Conservation (phyloP, 2,113 vertebrate genomes). For the Elachura formosa region DNA sequence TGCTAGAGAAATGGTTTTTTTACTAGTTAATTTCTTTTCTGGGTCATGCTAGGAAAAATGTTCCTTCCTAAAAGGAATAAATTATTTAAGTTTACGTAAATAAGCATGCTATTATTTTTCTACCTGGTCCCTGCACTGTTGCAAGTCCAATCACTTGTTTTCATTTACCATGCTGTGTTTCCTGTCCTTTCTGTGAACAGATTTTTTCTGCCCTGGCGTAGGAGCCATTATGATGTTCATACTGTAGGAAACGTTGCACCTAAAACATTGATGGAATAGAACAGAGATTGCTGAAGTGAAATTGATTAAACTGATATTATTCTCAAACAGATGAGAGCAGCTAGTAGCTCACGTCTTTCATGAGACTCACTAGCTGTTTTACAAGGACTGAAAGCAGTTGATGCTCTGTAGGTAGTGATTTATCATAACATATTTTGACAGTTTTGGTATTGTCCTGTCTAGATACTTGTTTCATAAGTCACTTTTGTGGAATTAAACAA, state of each 20-base stretch:
- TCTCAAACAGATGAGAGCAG: not conserved
- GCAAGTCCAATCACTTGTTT: not conserved
- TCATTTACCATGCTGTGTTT: not conserved
- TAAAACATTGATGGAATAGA: not conserved
- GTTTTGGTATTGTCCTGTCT: not conserved
- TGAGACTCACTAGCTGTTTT: not conserved
- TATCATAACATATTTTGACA: not conserved
- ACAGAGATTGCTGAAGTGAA: not conserved
- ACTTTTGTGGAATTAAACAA: not conserved
- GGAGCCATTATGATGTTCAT: not conserved
- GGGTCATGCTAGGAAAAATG: not conserved
- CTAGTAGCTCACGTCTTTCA: not conserved
- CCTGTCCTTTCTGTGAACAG: not conserved
- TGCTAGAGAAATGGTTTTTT: slow-evolving; percentile 18
- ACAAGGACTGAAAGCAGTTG: not conserved
- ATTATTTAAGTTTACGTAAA: slow-evolving; percentile 47
- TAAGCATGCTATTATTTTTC: not conserved
- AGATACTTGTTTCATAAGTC: not conserved
- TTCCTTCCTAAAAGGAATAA: slow-evolving; percentile 33
- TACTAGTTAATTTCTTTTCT: not conserved
- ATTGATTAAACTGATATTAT: not conserved
- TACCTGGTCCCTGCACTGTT: not conserved
- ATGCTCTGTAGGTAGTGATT: not conserved
- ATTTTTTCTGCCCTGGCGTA: not conserved
- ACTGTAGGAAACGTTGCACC: not conserved